These are phyloP conservation scores for Adineta ricciae DNA, from an alignment of 2,888 invertebrate genomes.

Conservation along the genomic window DNA sequence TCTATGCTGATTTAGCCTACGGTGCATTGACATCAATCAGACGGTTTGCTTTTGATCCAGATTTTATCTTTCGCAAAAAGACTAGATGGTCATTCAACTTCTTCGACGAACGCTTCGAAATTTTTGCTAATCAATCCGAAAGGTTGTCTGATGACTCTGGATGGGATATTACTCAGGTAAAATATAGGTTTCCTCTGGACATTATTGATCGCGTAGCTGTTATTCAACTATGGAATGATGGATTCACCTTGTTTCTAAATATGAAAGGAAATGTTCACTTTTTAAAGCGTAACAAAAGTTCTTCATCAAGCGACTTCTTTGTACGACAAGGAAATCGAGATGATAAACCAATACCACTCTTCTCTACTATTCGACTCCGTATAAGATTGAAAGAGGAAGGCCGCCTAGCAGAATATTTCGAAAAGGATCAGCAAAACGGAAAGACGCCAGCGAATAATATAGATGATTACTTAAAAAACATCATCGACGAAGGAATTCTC, in stretches of 20 bases:
- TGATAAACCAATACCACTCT: neutral
- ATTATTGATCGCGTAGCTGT: neutral
- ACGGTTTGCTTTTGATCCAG: neutral
- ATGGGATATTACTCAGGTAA: neutral
- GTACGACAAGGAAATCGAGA: neutral
- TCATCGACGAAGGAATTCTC: neutral
- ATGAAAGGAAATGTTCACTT: conserved; percentile 12
- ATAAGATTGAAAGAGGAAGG: neutral
- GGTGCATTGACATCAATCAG: neutral
- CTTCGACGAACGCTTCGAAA: neutral
- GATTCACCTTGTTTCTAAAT: neutral
- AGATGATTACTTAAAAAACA: neutral
- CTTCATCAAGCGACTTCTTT: too few species aligned
- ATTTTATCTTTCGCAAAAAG: neutral
- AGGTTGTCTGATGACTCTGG: neutral
- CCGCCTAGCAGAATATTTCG: neutral
- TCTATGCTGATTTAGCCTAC: neutral
- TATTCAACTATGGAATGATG: neutral
- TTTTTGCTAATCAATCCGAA: neutral
- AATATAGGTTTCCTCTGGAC: neutral
- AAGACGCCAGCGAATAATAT: neutral
- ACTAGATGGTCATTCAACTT: neutral
- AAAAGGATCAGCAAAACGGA: neutral
- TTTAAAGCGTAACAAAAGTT: too few species aligned
- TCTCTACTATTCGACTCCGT: neutral